A percentile compares a stretch with the other conserved stretches of the same genome.
Evolutionary conservation across 2,888 invertebrate genomes (phyloP).

Genomic region (Hydrotaea cyrtoneurina): DNA sequence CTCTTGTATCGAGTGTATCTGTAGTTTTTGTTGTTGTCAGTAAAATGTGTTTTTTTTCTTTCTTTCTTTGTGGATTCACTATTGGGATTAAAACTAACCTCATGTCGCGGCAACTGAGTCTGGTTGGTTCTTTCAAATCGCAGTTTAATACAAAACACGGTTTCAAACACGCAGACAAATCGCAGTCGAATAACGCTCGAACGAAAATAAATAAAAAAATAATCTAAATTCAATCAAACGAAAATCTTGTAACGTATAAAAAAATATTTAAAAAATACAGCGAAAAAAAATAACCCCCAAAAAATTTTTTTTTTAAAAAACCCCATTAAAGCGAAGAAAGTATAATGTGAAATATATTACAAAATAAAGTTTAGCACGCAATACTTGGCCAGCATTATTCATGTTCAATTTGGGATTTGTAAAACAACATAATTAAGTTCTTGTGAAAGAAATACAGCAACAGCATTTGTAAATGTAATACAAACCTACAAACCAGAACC

Average conservation of each 20-base stretch:
- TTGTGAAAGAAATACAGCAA: too few species aligned
- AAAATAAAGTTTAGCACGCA: neutral
- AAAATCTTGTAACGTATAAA: constrained; percentile 35
- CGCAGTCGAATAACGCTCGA: constrained; percentile 55
- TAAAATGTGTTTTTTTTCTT: neutral
- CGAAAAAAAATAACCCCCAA: constrained; percentile 31
- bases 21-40: neutral
- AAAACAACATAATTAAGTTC: too few species aligned
- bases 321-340: too few species aligned
- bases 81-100: constrained; percentile 37
- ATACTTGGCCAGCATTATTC: neutral
- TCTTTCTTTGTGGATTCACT: constrained; percentile 22
- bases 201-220: constrained; percentile 26
- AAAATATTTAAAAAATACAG: constrained; percentile 29
- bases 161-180: constrained; percentile 59
- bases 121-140: constrained; percentile 46
- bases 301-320: too few species aligned
- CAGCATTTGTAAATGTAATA: too few species aligned
- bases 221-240: constrained; percentile 40
- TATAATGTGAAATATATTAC: neutral
- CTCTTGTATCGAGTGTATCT: too few species aligned
- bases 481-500: too few species aligned
- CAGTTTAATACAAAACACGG: constrained; percentile 65
- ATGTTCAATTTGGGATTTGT: neutral
- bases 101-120: constrained; percentile 56